Evolutionary conservation across 2,113 vertebrate species (phyloP).

Genomic region (Plecturocebus donacophilus): DNA sequence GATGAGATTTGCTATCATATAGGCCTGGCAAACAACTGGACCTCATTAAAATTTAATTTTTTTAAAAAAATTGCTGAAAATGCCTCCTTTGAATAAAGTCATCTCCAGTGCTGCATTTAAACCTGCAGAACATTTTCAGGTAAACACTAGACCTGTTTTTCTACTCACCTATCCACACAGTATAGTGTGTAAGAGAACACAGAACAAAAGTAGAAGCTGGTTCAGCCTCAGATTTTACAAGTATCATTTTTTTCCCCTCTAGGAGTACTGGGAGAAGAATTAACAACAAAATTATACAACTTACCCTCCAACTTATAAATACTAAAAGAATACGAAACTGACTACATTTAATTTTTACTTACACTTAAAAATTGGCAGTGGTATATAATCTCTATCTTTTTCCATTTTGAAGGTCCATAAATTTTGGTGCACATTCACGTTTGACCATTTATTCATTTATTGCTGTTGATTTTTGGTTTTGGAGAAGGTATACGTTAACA

Average conservation of each 20-base stretch:
- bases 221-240: background rate
- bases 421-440: conserved; percentile 17
- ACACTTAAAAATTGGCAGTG: background rate
- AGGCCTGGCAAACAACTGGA: conserved; percentile 79
- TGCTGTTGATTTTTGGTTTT: conserved; percentile 63
- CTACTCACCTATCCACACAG: background rate
- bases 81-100: conserved; percentile 76
- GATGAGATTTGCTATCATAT: conserved; percentile 73
- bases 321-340: background rate
- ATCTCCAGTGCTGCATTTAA: conserved; percentile 47
- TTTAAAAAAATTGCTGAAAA: conserved; percentile 78
- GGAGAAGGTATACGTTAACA: conserved; percentile 29
- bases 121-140: conserved; percentile 43
- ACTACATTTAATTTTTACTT: conserved; percentile 40
- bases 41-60: conserved; percentile 85
- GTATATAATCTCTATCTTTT: background rate
- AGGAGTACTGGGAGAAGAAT: background rate
- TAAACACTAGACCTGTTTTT: background rate
- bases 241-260: background rate
- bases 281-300: background rate
- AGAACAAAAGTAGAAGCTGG: accelerated
- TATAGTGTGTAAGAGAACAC: accelerated
- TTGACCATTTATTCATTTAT: conserved; percentile 29
- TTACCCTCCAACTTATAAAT: background rate
- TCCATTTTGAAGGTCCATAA: conserved; percentile 20